phyloP scores from a whole-genome alignment of 1,140 invertebrate genomes.

The Temnothorax nylanderi region DNA sequence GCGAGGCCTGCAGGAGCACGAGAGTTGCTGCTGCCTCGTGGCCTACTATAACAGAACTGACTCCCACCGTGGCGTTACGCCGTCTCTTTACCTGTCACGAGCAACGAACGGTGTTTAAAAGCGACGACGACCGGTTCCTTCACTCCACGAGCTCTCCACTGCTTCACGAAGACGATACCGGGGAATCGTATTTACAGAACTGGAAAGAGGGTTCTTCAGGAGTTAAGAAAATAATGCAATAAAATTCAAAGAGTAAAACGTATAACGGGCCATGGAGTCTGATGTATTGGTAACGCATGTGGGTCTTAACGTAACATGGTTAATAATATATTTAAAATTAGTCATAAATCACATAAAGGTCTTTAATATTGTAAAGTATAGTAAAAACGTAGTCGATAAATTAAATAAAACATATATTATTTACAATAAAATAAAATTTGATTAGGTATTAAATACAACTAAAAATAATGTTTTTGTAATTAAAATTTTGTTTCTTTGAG shows the following conservation, averaged over 20 bases:
- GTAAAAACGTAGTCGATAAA: no score
- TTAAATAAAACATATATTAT: no score
- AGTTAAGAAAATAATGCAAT: not conserved
- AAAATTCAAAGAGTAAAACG: no score
- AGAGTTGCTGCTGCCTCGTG: conserved; percentile 81
- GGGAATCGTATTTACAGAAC: not conserved
- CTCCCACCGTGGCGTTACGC: conserved; percentile 79
- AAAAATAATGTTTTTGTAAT: not conserved
- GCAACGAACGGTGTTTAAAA: conserved; percentile 61
- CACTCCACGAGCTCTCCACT: conserved; percentile 6
- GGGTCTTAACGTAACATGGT: no score
- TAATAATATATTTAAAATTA: no score
- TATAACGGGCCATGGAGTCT: no score
- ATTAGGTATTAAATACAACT: not conserved
- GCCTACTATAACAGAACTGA: conserved; percentile 86
- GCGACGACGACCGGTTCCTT: conserved; percentile 4
- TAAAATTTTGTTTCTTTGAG: not conserved
- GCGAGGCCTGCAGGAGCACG: conserved; percentile 71
- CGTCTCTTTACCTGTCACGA: conserved; percentile 78
- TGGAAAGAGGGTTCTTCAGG: not conserved
- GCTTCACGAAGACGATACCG: not conserved
- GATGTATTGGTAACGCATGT: no score
- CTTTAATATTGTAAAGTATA: no score
- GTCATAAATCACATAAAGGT: no score
- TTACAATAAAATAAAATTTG: no score